phyloP scores from a whole-genome alignment of 2,888 invertebrate genomes.

The Nephrotoma appendiculata region DNA sequence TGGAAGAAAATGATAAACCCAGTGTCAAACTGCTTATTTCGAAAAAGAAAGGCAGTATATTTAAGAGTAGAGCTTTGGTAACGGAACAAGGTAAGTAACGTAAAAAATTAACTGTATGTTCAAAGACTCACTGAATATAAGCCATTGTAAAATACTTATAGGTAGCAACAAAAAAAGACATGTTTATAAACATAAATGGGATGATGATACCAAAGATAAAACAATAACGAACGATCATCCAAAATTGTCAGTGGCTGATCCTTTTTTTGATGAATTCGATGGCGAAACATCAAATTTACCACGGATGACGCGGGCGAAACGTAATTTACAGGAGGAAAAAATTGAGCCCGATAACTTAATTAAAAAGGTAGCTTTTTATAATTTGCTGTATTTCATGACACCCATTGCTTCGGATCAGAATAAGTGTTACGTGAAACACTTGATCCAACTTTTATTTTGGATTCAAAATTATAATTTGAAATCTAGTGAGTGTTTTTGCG shows the following conservation, averaged over 20 bases:
- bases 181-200: slow-evolving; percentile 81
- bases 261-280: slow-evolving; percentile 20
- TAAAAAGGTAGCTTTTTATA: slow-evolving; percentile 18
- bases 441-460: no score
- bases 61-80: slow-evolving; percentile 65
- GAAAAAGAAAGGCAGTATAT: slow-evolving; percentile 79
- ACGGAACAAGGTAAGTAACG: slow-evolving; percentile 22
- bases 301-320: slow-evolving; percentile 7
- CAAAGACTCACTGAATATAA: background rate
- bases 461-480: no score
- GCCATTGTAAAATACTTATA: slow-evolving; percentile 16
- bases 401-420: no score
- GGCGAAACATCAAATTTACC: slow-evolving; percentile 13
- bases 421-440: no score
- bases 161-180: slow-evolving; percentile 53
- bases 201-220: slow-evolving; percentile 44
- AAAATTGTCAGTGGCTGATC: slow-evolving; percentile 18
- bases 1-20: slow-evolving; percentile 33
- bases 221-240: slow-evolving; percentile 10
- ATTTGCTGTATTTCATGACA: no score
- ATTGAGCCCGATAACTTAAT: background rate
- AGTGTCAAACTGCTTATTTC: slow-evolving; percentile 57
- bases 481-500: no score
- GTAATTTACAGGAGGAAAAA: slow-evolving; percentile 18
- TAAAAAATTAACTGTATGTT: background rate